These are phyloP conservation scores for Diaphora mendica DNA, from an alignment of 2,888 invertebrate genomes.

Conservation along the genomic window DNA sequence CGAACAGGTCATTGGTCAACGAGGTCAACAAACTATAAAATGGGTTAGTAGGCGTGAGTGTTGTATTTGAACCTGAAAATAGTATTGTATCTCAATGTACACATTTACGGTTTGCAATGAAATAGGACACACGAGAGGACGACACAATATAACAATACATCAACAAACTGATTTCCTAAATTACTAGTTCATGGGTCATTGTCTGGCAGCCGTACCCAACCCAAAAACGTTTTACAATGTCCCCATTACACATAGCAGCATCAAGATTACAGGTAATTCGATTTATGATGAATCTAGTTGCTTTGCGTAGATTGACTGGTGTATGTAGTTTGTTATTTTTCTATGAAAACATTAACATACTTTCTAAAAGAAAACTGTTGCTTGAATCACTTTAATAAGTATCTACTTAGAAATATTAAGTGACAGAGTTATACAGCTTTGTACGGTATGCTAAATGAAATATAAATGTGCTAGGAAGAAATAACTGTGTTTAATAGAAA, in stretches of 20 bases:
- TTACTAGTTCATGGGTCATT: conserved; percentile 18
- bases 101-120: conserved; percentile 26
- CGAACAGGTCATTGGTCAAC: conserved; percentile 67
- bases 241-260: conserved; percentile 3
- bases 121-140: conserved; percentile 20
- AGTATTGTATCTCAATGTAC: conserved; percentile 38
- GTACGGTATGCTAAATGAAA: too few relatives aligned
- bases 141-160: conserved; percentile 13
- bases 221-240: conserved; percentile 12
- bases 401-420: neutral
- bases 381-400: neutral
- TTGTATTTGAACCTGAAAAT: conserved; percentile 58
- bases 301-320: neutral
- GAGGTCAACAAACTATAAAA: conserved; percentile 73
- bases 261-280: neutral
- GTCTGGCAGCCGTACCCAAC: conserved; percentile 12
- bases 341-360: conserved; percentile 5
- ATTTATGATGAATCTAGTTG: neutral
- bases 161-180: conserved; percentile 7
- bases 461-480: too few relatives aligned
- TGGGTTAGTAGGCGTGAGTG: conserved; percentile 59
- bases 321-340: conserved; percentile 1
- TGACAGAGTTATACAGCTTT: neutral
- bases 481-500: too few relatives aligned
- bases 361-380: conserved; percentile 2